phyloP scores from a whole-genome alignment of 2,797 vertebrate genomes.

The Girardinus metallicus region DNA sequence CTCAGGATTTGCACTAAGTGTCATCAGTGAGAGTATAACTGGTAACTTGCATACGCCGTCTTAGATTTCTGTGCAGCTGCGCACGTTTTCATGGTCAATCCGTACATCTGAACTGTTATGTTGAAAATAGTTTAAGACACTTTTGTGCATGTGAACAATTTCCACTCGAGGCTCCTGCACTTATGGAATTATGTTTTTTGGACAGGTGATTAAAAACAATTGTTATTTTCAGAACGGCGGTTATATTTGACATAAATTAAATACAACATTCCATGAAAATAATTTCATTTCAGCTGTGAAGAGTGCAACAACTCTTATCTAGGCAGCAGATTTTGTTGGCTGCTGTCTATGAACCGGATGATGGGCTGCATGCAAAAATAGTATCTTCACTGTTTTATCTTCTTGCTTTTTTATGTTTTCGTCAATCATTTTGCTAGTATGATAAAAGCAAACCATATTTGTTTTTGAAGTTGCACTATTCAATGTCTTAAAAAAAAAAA shows the following conservation, averaged over 20 bases:
- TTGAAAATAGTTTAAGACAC: background rate
- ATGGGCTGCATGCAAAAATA: background rate
- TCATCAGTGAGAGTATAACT: background rate
- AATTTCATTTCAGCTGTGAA: background rate
- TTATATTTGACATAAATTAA: background rate
- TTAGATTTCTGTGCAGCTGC: background rate
- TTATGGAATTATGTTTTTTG: background rate
- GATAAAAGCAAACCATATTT: background rate
- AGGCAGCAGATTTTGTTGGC: background rate
- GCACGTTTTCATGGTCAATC: background rate
- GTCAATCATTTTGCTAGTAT: background rate
- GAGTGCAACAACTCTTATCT: background rate
- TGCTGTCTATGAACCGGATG: background rate
- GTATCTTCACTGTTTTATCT: background rate
- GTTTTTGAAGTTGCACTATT: background rate
- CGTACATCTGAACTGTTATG: background rate
- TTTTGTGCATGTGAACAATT: background rate
- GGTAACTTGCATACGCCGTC: background rate
- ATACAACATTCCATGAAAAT: background rate
- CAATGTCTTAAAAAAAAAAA: background rate
- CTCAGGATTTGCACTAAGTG: background rate
- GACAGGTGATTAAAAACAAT: background rate
- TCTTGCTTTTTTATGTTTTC: background rate
- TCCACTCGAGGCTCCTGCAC: background rate
- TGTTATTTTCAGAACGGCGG: background rate